These are phyloP conservation scores for Vanessa atalanta DNA, from an alignment of 1,140 invertebrate species.

Conservation along the genomic window DNA sequence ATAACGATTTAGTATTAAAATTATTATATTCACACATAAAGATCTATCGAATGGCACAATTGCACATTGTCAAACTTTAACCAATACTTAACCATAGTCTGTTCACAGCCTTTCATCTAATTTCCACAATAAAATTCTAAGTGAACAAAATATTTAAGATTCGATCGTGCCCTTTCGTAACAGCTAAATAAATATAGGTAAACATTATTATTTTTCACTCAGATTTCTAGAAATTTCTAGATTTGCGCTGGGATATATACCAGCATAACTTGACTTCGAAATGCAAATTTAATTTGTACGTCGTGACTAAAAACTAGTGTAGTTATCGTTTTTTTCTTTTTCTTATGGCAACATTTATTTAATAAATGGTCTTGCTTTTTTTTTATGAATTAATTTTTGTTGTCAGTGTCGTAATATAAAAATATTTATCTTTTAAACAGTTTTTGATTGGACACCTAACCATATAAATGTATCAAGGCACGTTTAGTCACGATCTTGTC, in stretches of 20 bases:
- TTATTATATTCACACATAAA: slow-evolving; percentile 37
- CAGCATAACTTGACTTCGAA: not conserved
- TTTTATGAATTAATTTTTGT: too few relatives aligned
- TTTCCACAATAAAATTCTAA: slow-evolving; percentile 39
- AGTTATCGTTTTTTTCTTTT: too few relatives aligned
- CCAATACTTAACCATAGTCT: slow-evolving; percentile 48
- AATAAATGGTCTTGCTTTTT: too few relatives aligned
- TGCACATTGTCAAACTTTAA: slow-evolving; percentile 47
- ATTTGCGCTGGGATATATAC: not conserved
- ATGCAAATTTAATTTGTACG: not conserved
- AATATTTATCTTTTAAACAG: too few relatives aligned
- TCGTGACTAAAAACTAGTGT: not conserved
- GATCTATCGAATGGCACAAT: slow-evolving; percentile 64
- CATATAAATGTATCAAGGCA: too few relatives aligned
- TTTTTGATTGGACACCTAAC: too few relatives aligned
- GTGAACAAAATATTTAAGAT: slow-evolving; percentile 50
- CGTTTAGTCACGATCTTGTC: too few relatives aligned
- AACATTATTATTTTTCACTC: not conserved
- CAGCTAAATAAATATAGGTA: not conserved
- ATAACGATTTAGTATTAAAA: slow-evolving; percentile 32
- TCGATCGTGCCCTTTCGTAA: slow-evolving; percentile 16
- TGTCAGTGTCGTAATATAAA: too few relatives aligned
- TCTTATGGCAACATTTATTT: too few relatives aligned
- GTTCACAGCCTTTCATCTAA: slow-evolving; percentile 65
- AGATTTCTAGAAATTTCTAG: not conserved